Percentiles rank a stretch among this genome's conserved stretches.
phyloP scores from a whole-genome alignment of 2,113 vertebrate genomes.

The Lamprotornis superbus region DNA sequence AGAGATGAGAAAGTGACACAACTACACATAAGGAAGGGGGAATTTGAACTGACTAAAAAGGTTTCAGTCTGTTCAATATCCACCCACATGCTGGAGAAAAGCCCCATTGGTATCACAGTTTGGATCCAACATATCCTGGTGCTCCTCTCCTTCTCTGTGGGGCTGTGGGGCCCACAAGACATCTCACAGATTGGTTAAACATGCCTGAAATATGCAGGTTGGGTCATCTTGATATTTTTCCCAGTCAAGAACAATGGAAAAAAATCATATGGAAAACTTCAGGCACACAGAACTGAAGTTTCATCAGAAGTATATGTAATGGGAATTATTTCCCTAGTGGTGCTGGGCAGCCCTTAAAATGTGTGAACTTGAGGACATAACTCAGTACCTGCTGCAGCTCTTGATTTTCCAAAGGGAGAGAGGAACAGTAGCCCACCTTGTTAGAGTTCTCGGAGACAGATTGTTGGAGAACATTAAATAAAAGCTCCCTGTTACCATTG shows the following conservation, averaged over 20 bases:
- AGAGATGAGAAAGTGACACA: not conserved
- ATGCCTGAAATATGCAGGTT: not conserved
- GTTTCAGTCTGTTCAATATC: not conserved
- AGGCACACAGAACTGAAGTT: not conserved
- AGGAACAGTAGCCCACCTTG: not conserved
- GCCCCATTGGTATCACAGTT: not conserved
- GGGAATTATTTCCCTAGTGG: not conserved
- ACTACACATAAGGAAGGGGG: rapidly evolving
- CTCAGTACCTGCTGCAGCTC: not conserved
- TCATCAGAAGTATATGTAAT: not conserved
- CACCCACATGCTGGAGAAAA: rapidly evolving
- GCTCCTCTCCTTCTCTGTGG: not conserved
- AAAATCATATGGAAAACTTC: not conserved
- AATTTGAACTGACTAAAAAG: not conserved
- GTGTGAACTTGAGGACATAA: not conserved
- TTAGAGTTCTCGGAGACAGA: not conserved
- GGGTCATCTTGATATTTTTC: not conserved
- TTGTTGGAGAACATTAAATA: conserved; percentile 18
- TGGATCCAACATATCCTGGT: not conserved
- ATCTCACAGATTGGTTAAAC: not conserved
- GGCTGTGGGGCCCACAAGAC: not conserved
- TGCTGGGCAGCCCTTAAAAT: not conserved
- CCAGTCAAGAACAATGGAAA: not conserved
- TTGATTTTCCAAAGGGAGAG: not conserved
- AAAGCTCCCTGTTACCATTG: not conserved